These are phyloP conservation scores for Idris sp. DNA, from an alignment of 1,140 invertebrate genomes.

Conservation along the genomic window DNA sequence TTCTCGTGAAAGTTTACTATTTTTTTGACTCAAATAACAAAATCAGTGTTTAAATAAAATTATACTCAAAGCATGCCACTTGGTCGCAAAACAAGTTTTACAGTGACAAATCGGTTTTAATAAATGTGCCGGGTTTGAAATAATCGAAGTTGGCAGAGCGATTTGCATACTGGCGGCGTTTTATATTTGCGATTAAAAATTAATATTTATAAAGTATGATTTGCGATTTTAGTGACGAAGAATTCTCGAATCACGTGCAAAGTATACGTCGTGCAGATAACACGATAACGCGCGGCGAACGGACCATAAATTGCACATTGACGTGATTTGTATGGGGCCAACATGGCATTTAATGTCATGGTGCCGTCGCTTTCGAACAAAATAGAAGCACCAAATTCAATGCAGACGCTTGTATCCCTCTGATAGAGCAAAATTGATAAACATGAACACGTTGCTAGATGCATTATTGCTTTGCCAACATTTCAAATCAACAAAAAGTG, in stretches of 20 bases:
- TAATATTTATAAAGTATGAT: slow-evolving; percentile 62
- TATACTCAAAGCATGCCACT: slow-evolving; percentile 1
- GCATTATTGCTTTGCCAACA: slow-evolving; percentile 25
- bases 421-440: slow-evolving; percentile 52
- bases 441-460: slow-evolving; percentile 25
- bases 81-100: not conserved
- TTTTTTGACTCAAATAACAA: too few relatives aligned
- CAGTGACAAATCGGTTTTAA: slow-evolving; percentile 37
- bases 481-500: slow-evolving; percentile 13
- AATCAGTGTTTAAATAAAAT: slow-evolving; percentile 14
- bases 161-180: slow-evolving; percentile 36
- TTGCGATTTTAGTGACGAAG: slow-evolving; percentile 49
- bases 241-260: slow-evolving; percentile 52
- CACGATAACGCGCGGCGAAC: slow-evolving; percentile 66
- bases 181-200: slow-evolving; percentile 46
- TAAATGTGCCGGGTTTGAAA: slow-evolving; percentile 19
- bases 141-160: slow-evolving; percentile 11
- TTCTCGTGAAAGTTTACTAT: too few relatives aligned
- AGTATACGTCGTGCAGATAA: slow-evolving; percentile 64
- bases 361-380: slow-evolving; percentile 65
- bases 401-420: slow-evolving; percentile 33
- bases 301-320: slow-evolving; percentile 72
- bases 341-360: slow-evolving; percentile 70
- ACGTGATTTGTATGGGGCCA: slow-evolving; percentile 73
- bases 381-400: slow-evolving; percentile 64